Percentiles rank a stretch among this genome's conserved stretches.
phyloP scores from a whole-genome alignment of 92 coral and sea anemone genomes.

The Pocillopora grandis region DNA sequence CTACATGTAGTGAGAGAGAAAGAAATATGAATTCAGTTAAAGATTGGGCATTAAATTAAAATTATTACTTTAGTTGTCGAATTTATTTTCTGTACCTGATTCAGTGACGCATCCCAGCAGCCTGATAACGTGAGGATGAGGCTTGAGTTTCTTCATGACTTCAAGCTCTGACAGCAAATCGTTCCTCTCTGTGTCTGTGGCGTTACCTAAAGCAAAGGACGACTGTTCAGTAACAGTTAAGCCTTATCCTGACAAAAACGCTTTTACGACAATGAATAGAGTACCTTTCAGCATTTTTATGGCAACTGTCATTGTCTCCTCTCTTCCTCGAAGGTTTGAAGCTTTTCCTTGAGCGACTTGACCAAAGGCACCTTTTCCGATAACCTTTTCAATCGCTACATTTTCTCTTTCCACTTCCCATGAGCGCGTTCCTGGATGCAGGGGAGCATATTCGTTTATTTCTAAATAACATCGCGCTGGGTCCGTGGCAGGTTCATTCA shows the following conservation, averaged over 20 bases:
- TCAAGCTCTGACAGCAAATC: conserved; percentile 80
- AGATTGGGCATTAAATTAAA: too few relatives aligned
- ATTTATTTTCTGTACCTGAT: conserved; percentile 40
- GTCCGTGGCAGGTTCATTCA: background rate
- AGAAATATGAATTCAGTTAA: too few relatives aligned
- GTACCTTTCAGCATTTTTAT: conserved; percentile 16
- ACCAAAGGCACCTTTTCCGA: conserved; percentile 43
- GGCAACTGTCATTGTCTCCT: conserved; percentile 12
- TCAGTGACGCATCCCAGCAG: conserved; percentile 72
- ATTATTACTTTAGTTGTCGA: too few relatives aligned
- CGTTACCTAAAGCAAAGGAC: conserved; percentile 39
- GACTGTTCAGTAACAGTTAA: too few relatives aligned
- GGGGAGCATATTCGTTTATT: conserved; percentile 14
- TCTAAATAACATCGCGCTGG: background rate
- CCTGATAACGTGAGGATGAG: conserved; percentile 66
- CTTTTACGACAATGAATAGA: background rate
- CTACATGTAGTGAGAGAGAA: too few relatives aligned
- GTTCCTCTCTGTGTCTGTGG: conserved; percentile 53
- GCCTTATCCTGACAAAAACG: too few relatives aligned
- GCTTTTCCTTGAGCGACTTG: conserved; percentile 37
- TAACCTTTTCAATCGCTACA: background rate
- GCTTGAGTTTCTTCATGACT: conserved; percentile 72
- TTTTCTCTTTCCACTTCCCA: conserved; percentile 37
- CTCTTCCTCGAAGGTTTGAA: background rate
- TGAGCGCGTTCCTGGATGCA: conserved; percentile 23